Evolutionary conservation across 2,888 invertebrate genomes (phyloP), one percentile per base, ranked within the genome.

Genomic region (Junonia oenone): DNA sequence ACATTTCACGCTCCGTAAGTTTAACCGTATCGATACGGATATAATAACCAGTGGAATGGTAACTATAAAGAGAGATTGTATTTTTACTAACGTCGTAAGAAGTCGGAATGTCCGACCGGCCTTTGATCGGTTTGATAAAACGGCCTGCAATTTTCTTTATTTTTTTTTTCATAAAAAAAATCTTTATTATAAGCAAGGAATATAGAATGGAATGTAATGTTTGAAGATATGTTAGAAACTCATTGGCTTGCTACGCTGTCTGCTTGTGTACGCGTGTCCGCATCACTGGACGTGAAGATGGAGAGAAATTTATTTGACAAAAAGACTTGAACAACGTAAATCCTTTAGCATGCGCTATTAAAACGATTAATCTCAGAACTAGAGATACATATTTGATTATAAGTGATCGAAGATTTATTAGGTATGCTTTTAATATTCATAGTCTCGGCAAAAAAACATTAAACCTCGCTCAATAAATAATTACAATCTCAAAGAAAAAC

Each of bases 61-160:
- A 88, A 89, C 89, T 89, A 89, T 89, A 89, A 89, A 89, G 89
- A 83, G 78, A 89, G 88, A 89, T 89, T 89, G 88, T 89, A 83
- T 88, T 89, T 89, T 89, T 89, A 89, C 86, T 89, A 88, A 84
- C 87, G 85, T 89, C 89, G 82, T 89, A 89, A 88, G 87, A 83
- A 84, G 79, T 87, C 78, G 88, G 88, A 89, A 89, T 86, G 87
- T 78, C 81, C 83, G 84, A 76, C 78, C 83, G 85, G 81, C 81
- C 89, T 89, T 90, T 88, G 88, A 89, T 89, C 87, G 85, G 76
- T 85, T 84, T 85, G 85, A 87, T 88, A 87, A 85, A 88, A 85
- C 73, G 80, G 80, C 81, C 74, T 70, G 83, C 83, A 75, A 83
- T 83, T 79, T 83, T 78, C 68, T 70, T 74, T 73, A 71, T 76